These are phyloP conservation scores for Sorex araneus DNA, from an alignment of 2,113 vertebrate species.

Conservation along the genomic window DNA sequence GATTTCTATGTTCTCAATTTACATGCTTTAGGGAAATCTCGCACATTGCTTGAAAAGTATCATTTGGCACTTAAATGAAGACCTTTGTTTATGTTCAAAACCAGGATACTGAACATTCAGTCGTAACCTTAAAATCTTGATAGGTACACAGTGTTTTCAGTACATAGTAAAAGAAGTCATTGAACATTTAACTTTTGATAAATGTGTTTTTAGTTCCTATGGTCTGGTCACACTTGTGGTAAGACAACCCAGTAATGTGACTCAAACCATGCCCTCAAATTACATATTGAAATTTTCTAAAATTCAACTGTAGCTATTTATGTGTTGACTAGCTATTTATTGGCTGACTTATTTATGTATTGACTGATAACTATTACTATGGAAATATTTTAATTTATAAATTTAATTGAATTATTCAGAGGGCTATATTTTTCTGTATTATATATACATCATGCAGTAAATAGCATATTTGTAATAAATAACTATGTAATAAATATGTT, in stretches of 20 bases:
- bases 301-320: constrained; percentile 74
- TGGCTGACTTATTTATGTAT: too few species aligned
- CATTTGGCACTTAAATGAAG: constrained; percentile 59
- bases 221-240: constrained; percentile 71
- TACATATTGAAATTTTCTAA: constrained; percentile 70
- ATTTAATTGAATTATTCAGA: constrained; percentile 67
- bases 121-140: constrained; percentile 66
- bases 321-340: constrained; percentile 13
- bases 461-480: neutral
- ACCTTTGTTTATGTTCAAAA: constrained; percentile 65
- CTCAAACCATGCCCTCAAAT: constrained; percentile 82
- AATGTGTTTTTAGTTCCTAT: constrained; percentile 75
- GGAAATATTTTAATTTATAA: constrained; percentile 69
- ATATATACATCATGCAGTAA: constrained; percentile 5
- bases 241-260: constrained; percentile 42
- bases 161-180: constrained; percentile 73
- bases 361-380: constrained; percentile 55
- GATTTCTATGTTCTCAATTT: constrained; percentile 56
- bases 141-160: constrained; percentile 70
- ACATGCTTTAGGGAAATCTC: constrained; percentile 43
- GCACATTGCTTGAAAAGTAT: constrained; percentile 64
- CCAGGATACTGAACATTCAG: constrained; percentile 61
- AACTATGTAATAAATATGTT: neutral
- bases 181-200: constrained; percentile 76
- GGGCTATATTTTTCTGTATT: neutral